Base-by-base conservation (phyloP, 2,797 vertebrate species). In the Euthynnus affinis region DNA sequence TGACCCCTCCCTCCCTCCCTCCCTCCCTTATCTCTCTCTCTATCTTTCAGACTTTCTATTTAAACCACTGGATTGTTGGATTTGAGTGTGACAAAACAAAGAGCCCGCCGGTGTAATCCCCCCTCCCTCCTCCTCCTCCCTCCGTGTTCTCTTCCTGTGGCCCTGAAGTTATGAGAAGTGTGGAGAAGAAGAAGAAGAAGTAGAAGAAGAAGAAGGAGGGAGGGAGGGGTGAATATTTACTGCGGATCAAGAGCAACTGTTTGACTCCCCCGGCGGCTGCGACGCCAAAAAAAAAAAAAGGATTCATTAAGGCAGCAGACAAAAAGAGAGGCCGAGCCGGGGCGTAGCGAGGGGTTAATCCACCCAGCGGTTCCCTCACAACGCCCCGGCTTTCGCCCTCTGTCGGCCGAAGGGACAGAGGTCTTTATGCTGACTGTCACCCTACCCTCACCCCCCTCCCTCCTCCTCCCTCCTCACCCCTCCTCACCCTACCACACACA, bases 371-470 rank as follows among this genome's bases (percentile, higher is more conserved):
- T 81, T 84, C 82, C 82, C 60, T 63, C 18, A 55, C 80, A 46
- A 68, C 56, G n/a, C 44, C 61, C 34, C 18, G 18, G 74, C 83
- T 84, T 83, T 88, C 29, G 94, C 90, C 94, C 92, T 32, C 93
- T 86, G 94, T 94, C 90, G 95, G 95, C 91, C 88, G 93, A 87
- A 76, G 66, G 78, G 94, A 94, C 93, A 89, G 89, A 92, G 94
- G 93, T 93, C 94, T 95, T 95, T 72, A 75, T 61, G 32, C 34
- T 3, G 51, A 29, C 83, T 1, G 89, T 93, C 91, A 72, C 76
- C 81, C 78, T 53, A 55, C 56, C 90, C 88, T 68, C 75, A n/a
- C 89, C 87, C 86, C 17, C 46, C 17, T 7, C n/a, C n/a, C n/a
- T n/a, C n/a, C n/a, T n/a, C n/a, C n/a, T n/a, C n/a, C n/a, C n/a